Base-by-base conservation (phyloP, 2,888 invertebrate species). In the Pteria penguin region DNA sequence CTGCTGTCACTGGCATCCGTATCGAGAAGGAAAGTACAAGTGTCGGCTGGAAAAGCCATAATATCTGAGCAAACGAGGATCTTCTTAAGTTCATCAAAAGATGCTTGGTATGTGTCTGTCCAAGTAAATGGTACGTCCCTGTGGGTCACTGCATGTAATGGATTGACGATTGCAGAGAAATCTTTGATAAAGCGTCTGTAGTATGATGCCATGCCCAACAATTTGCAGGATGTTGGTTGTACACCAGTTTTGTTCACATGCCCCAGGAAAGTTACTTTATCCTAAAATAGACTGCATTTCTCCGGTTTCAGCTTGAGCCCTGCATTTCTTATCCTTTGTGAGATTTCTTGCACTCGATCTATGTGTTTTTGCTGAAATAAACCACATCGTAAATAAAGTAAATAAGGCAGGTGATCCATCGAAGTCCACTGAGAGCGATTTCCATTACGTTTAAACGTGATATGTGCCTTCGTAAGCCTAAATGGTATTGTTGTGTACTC, bases 1-100 rank as follows among this genome's bases (percentile, higher is more conserved):
- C 78, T 74, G 4, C 26, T 27, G 32, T 65, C 75, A 55, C 77
- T 77, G 1, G 79, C 80, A 78, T 83, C 83, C 18, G 72, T 74
- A 66, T 83, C 81, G 14, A 84, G 32, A 11, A 76, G 74, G 55
- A 79, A 82, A 14, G 54, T 58, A n/a, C 74, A 65, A 14, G 63
- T 72, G 26, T 32, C 68, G 54, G 31, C 54, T 29, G 5, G 79
- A 79, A 57, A 80, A 11, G 71, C 76, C 72, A 80, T 75, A 52
- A 81, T 55, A 22, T 76, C 62, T 32, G 83, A 33, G 11, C 75
- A 52, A 11, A 61, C 68, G 26, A 81, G 62, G 4, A 27, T 5
- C 32, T 61, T 14, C 36, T 82, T 83, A 8, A 81, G 24, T 24
- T 22, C 66, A 4, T 72, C 45, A 71, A 82, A 77, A 2, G 73